A percentile compares a stretch with the other conserved stretches of the same genome.
phyloP scores from a whole-genome alignment of 2,888 invertebrate genomes.

The Germaria angustata region DNA sequence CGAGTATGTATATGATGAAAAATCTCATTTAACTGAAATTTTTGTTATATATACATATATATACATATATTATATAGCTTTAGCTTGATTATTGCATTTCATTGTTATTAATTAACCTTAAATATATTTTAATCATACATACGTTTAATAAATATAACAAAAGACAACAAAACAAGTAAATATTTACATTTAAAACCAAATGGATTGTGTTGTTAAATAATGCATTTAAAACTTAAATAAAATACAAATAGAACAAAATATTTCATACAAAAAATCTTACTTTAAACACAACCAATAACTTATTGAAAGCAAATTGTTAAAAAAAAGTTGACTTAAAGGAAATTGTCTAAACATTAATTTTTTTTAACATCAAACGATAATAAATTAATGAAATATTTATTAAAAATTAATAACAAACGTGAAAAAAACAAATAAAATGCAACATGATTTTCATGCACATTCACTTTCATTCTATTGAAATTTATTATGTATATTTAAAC shows the following conservation, averaged over 20 bases:
- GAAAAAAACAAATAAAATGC: constrained; percentile 42
- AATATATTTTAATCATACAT: constrained; percentile 33
- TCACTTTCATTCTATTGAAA: constrained; percentile 64
- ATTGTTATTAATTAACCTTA: constrained; percentile 59
- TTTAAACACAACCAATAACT: constrained; percentile 53
- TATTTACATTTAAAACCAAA: constrained; percentile 49
- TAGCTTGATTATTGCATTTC: constrained; percentile 52
- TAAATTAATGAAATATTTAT: constrained; percentile 41
- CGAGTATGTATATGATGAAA: not conserved
- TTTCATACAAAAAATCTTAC: constrained; percentile 52
- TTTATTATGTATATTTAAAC: constrained; percentile 61
- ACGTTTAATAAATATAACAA: constrained; percentile 37
- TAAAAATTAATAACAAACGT: constrained; percentile 33
- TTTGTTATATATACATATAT: constrained; percentile 56
- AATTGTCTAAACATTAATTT: constrained; percentile 32
- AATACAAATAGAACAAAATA: constrained; percentile 42
- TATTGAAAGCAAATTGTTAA: constrained; percentile 45
- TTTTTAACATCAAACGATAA: constrained; percentile 3
- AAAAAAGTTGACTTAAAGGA: constrained; percentile 46
- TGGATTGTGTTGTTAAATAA: constrained; percentile 67
- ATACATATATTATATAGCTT: constrained; percentile 48
- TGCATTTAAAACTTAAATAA: constrained; percentile 64
- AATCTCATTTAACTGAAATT: constrained; percentile 23
- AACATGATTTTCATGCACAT: constrained; percentile 65
- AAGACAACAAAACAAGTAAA: constrained; percentile 11